Evolutionary conservation across 2,797 vertebrate genomes (phyloP), one percentile per base, ranked within the genome.

Genomic region (Mastacembelus armatus): DNA sequence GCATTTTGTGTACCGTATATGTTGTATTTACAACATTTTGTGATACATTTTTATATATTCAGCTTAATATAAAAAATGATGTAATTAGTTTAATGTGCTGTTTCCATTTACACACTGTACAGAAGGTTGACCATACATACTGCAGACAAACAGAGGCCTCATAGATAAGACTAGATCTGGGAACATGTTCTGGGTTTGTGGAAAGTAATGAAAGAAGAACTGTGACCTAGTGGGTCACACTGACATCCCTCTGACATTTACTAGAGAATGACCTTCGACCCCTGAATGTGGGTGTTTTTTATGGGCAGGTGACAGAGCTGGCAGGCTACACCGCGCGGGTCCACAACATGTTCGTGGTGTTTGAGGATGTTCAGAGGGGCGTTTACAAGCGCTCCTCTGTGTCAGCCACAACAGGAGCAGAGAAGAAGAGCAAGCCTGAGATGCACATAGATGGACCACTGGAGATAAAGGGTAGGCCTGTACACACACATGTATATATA

Each of bases 261-360:
- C 26, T 21, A 2, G 2, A 30, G 3, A 11, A 2, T 74, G 32
- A 77, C 61, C 47, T 39, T 19, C 77, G 36, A 65, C 58, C 73
- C 11, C 10, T 35, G 16, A 62, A 45, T 79, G 55, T 79, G 56
- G 79, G 57, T 51, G 16, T 68, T 38, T 71, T 59, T 42, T 44
- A 76, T 72, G 60, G 44, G 54, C 88, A 99, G 98, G 90, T 98
- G 85, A 99, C 98, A 4, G 98, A 99, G 85, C 88, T 99, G 85
- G 98, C 98, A 30, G 97, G 98, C 32, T 99, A 99, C 86, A 99
- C 98, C 0, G 96, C 97, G 16, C 93, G 98, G 9, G 98, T 99
- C 27, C 95, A 98, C 90, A 97, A 96, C 88, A 97, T 99, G 97
- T 96, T 99, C 68, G 89, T 89, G 65, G 98, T 99, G 78, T 99